Evolutionary conservation across 2,797 vertebrate species (phyloP).

Genomic region (Liasis olivaceus): DNA sequence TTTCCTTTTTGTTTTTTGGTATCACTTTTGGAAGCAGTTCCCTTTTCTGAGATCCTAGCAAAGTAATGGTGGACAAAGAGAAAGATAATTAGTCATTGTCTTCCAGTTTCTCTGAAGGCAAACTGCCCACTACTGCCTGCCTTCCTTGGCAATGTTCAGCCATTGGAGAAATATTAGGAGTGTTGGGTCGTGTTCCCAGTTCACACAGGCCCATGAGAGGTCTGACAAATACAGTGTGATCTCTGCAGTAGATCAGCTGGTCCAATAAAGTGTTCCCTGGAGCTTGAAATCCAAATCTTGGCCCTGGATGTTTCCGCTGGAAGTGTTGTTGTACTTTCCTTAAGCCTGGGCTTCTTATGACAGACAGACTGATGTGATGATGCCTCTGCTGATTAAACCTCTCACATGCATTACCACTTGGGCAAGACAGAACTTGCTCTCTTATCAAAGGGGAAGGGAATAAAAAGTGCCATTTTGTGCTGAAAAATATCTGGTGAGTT

Average conservation of each 20-base stretch:
- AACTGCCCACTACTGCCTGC: too few species aligned
- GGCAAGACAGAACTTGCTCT: background rate
- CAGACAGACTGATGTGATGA: background rate
- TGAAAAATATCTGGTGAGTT: background rate
- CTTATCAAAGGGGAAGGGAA: background rate
- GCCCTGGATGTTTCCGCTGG: background rate
- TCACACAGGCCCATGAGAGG: background rate
- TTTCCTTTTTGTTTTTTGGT: background rate
- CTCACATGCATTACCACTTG: background rate
- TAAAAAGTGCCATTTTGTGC: background rate
- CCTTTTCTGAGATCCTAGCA: background rate
- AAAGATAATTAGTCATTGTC: background rate
- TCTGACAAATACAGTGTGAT: background rate
- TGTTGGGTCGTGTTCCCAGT: background rate
- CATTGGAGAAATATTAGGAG: background rate
- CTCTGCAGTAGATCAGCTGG: background rate
- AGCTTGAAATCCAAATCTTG: background rate
- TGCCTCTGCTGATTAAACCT: conserved; percentile 4
- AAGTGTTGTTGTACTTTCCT: background rate
- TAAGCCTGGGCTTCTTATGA: background rate
- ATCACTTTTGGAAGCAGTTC: background rate
- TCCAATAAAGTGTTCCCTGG: background rate
- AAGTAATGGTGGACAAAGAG: background rate
- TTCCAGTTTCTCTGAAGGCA: background rate
- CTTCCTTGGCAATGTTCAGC: background rate